Base-by-base conservation (phyloP, 2,888 invertebrate genomes). In the Diplolepis rosae region DNA sequence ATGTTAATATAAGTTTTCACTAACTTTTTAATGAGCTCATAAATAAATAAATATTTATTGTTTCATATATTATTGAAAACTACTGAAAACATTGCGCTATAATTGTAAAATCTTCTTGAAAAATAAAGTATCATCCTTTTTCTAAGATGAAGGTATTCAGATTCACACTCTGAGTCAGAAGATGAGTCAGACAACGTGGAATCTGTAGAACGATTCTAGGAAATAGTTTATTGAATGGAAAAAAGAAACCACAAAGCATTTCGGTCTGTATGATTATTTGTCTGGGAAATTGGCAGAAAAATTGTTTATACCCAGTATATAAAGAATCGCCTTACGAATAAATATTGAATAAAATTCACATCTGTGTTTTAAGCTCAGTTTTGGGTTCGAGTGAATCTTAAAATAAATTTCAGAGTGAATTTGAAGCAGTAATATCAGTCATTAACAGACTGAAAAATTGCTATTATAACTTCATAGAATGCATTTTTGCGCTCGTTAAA, bases 121-220 rank as follows among this genome's bases (percentile, higher is more conserved):
- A n/a, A n/a, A n/a, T n/a, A n/a, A n/a, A n/a, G n/a, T 18, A 18
- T 48, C 9, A 48, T 22, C 48, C 48, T 48, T 48, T 48, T 22
- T 48, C 11, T 3, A 48, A 22, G 48, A 48, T 39, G 39, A 5
- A 39, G 13, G 39, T 13, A 22, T 18, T 56, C 22, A 35, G n/a
- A 52, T 28, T 52, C n/a, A 27, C 51, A 51, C 27, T 27, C 51
- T 51, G 51, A 52, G 51, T 52, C 51, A 52, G 28, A 52, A 52
- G 52, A 30, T 52, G 52, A 52, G 52, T 52, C 27, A 52, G 15
- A 30, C 52, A n/a, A 52, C 27, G 1, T 52, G 52, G 15, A 61
- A 61, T 42, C 24, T 2, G 39, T 39, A 3, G 22, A 54, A 32
- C 24, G 18, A 56, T 61, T 27, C 61, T 7, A n/a, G 24, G 61